Percentiles rank a stretch among this genome's conserved stretches.
These are phyloP conservation scores for Smutsia gigantea DNA, from an alignment of 2,797 vertebrate species.

Conservation along the genomic window DNA sequence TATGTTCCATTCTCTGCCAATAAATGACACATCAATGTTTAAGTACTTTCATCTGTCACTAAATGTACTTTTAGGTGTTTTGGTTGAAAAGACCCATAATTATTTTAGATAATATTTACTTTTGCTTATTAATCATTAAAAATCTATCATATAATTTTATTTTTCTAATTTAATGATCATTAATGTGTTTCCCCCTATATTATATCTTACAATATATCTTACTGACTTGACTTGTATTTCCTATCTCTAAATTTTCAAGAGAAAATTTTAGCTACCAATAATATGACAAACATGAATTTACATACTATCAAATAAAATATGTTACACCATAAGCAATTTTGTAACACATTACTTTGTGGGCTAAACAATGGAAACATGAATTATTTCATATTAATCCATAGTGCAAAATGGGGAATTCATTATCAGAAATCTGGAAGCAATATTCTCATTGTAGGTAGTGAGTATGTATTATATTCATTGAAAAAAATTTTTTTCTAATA, in stretches of 20 bases:
- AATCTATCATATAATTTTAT: not conserved
- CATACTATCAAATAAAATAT: not conserved
- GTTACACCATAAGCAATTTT: slow-evolving; percentile 17
- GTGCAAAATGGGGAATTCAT: not conserved
- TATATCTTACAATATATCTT: not conserved
- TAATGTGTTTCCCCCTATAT: not conserved
- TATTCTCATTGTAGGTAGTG: not conserved
- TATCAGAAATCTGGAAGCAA: not conserved
- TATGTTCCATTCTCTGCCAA: not conserved
- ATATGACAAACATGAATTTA: slow-evolving; percentile 57
- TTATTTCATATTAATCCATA: not conserved
- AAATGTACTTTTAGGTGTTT: not conserved
- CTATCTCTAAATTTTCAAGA: not conserved
- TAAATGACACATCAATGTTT: not conserved
- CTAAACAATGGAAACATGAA: not conserved
- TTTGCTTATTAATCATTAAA: slow-evolving; percentile 5
- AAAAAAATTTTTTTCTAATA: not conserved
- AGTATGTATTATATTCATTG: not conserved
- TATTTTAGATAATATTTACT: slow-evolving; percentile 17
- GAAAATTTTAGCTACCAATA: slow-evolving; percentile 28
- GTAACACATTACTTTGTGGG: not conserved
- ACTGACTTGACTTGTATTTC: not conserved
- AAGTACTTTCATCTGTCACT: not conserved
- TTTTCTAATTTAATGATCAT: not conserved
- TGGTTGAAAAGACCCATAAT: not conserved